These are phyloP conservation scores for Formica selysi DNA, from an alignment of 1,140 invertebrate species.

Conservation along the genomic window DNA sequence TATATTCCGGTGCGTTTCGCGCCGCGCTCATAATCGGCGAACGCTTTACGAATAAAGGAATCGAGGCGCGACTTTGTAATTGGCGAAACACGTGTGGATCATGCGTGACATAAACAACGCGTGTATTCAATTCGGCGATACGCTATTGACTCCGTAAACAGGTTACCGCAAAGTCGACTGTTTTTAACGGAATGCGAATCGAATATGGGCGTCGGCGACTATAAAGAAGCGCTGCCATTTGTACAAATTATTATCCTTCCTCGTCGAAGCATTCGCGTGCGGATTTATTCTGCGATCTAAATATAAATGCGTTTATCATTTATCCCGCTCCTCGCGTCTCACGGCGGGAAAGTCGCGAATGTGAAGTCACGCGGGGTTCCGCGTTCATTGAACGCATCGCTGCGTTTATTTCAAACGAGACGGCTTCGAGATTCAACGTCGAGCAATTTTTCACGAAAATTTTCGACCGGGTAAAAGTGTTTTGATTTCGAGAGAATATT, in stretches of 20 bases:
- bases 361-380: neutral
- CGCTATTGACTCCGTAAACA: constrained; percentile 13
- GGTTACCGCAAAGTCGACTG: constrained; percentile 7
- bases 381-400: constrained; percentile 22
- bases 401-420: neutral
- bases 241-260: constrained; percentile 36
- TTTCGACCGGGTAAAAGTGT: neutral
- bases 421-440: neutral
- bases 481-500: neutral
- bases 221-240: neutral
- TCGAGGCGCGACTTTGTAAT: constrained; percentile 15
- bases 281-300: constrained; percentile 40
- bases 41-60: constrained; percentile 31
- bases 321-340: neutral
- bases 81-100: neutral
- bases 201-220: neutral
- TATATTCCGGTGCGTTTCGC: constrained; percentile 41
- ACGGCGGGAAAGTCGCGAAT: neutral
- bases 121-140: constrained; percentile 23
- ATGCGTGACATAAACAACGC: constrained; percentile 12
- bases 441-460: neutral
- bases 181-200: neutral
- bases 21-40: constrained; percentile 28
- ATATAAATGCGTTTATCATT: constrained; percentile 48
- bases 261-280: neutral